A percentile compares a stretch with the other conserved stretches of the same genome.
These are phyloP conservation scores for Drosophila sturtevanti DNA, from an alignment of 1,140 invertebrate genomes.

Conservation along the genomic window DNA sequence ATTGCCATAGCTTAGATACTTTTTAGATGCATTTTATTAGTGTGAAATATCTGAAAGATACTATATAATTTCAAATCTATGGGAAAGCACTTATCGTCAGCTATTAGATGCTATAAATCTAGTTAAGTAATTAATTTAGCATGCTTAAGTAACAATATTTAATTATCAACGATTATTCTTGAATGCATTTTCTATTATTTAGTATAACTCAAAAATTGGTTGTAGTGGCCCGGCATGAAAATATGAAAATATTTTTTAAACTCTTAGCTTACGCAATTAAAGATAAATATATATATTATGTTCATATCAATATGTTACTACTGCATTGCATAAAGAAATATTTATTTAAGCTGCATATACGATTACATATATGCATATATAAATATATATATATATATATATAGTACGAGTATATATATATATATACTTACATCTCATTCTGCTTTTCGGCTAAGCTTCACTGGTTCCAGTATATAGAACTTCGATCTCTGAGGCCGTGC, in stretches of 20 bases:
- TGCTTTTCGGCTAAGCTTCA: neutral
- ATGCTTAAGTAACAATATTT: constrained; percentile 58
- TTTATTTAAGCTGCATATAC: neutral
- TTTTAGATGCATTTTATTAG: too few relatives aligned
- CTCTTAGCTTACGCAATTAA: neutral
- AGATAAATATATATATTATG: neutral
- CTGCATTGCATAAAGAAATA: neutral
- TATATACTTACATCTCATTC: neutral
- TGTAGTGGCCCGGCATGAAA: constrained; percentile 76
- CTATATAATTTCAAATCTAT: too few relatives aligned
- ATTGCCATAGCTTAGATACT: too few relatives aligned
- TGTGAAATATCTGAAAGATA: too few relatives aligned
- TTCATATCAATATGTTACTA: neutral
- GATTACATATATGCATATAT: neutral
- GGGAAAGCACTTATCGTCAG: neutral
- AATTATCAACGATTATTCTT: neutral
- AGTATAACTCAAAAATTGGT: constrained; percentile 80
- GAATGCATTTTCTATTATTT: constrained; percentile 22
- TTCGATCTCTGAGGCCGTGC: constrained; percentile 20
- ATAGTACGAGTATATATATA: neutral
- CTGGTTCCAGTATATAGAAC: constrained; percentile 38
- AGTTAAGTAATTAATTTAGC: constrained; percentile 22
- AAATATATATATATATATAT: neutral
- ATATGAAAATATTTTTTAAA: neutral
- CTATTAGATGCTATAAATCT: neutral